Evolutionary conservation across 2,888 invertebrate genomes (phyloP), one percentile per base, ranked within the genome.

Genomic region (Thereva nobilitata): DNA sequence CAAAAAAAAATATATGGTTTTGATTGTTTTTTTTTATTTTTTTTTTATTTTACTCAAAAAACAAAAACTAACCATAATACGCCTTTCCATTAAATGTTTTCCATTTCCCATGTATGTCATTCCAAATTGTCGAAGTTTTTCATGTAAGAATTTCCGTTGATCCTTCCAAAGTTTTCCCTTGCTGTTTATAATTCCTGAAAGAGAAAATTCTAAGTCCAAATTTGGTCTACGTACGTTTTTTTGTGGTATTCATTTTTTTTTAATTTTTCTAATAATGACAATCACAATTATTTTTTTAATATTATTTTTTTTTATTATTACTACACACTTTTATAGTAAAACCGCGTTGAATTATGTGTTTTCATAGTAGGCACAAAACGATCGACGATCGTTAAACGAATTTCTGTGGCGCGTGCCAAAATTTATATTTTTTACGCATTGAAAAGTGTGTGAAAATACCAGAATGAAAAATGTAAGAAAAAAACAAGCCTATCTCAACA

Each of bases 111-210:
- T 86, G 79, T 90, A 90, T 67, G 93, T 92, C 90, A 95, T 93
- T 63, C 95, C 95, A 75, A 95, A 92, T 73, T 89, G 87, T 23
- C 93, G 86, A 2, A 95, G 84, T 73, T 92, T 90, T 73, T 92
- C 91, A 77, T 94, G 93, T 61, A 95, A 83, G 82, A 95, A 95
- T 71, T 89, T 86, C 68, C 95, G 85, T 78, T 95, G 94, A 75
- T 90, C 92, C 80, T 93, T 93, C 95, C 95, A 95, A 74, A 95
- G 83, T 72, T 88, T 87, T 70, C 95, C 95, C 72, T 91, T 91
- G 74, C 92, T 90, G 80, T 95, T 95, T 76, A 95, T 88, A 74
- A 95, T 89, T 73, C 95, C 95, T 95, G 84, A 57, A 81, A 77
- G 47, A 63, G n/a, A 61, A 67, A 59, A 67, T 67, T 68, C 1